Percentiles rank a stretch among this genome's conserved stretches.
Conservation (phyloP, 2,888 invertebrate genomes). For the Galeruca laticollis region DNA sequence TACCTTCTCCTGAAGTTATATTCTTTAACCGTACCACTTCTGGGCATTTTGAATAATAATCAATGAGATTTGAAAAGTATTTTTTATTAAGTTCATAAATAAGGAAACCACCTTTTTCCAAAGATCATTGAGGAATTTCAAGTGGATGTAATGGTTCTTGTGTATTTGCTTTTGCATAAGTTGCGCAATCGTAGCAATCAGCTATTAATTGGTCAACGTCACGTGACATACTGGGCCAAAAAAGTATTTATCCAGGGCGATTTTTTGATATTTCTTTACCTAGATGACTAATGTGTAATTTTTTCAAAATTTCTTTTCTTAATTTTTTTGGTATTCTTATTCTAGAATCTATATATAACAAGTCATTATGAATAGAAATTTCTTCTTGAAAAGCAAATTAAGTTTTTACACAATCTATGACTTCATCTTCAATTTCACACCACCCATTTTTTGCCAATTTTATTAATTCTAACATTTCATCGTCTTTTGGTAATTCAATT, state of each 20-base stretch:
- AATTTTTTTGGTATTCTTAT: constrained; percentile 9
- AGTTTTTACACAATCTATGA: not conserved
- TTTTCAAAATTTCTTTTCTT: not conserved
- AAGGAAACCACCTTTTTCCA: constrained; percentile 1
- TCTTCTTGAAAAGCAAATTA: constrained; percentile 12
- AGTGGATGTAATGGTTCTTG: constrained; percentile 4
- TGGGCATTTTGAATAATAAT: not conserved
- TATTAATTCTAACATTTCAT: constrained; percentile 13
- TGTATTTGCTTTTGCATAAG: too few relatives aligned
- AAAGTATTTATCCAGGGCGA: not conserved
- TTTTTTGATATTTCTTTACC: not conserved
- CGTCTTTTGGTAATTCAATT: constrained; percentile 6
- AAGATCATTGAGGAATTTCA: constrained; percentile 8
- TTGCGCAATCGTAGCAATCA: too few relatives aligned
- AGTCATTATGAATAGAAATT: not conserved
- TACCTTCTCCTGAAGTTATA: not conserved
- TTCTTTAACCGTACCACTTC: not conserved
- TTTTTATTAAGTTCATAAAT: constrained; percentile 9
- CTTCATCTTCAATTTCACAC: constrained; percentile 1
- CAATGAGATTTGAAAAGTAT: too few relatives aligned
- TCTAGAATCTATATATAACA: constrained; percentile 2
- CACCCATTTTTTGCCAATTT: constrained; percentile 6
- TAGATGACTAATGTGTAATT: not conserved
- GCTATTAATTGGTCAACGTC: too few relatives aligned
- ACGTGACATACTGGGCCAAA: not conserved